These are phyloP conservation scores for Phyllotreta cruciferae DNA, from an alignment of 2,888 invertebrate genomes.

Conservation along the genomic window DNA sequence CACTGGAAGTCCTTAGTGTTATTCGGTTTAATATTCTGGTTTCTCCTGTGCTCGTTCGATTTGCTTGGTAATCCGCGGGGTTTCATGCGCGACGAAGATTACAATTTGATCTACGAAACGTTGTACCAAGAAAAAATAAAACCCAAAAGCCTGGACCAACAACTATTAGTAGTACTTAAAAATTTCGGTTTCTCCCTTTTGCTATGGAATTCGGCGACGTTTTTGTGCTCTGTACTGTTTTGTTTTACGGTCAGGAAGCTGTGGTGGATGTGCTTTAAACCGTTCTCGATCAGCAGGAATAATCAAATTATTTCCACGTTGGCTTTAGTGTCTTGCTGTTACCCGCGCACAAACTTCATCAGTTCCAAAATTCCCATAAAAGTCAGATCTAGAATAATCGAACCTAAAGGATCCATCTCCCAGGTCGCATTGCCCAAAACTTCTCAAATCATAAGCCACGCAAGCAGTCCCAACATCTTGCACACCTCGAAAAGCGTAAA, in stretches of 20 bases:
- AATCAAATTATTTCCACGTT: too few relatives aligned
- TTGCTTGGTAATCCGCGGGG: constrained; percentile 39
- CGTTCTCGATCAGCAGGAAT: constrained; percentile 34
- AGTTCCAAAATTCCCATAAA: too few relatives aligned
- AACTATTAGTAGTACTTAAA: background rate
- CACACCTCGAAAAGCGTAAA: too few relatives aligned
- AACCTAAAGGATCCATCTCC: too few relatives aligned
- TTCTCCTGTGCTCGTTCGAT: constrained; percentile 49
- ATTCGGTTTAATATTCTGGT: constrained; percentile 52
- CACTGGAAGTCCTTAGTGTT: constrained; percentile 50
- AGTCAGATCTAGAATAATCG: too few relatives aligned
- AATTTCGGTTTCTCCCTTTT: constrained; percentile 43
- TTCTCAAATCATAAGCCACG: too few relatives aligned
- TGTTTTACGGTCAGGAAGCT: constrained; percentile 42
- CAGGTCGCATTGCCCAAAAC: too few relatives aligned
- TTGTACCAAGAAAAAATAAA: constrained; percentile 11
- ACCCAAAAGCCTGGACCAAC: too few relatives aligned
- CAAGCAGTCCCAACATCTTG: too few relatives aligned
- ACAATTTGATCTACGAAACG: constrained; percentile 23
- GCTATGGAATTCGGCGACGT: constrained; percentile 45
- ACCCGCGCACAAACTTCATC: too few relatives aligned
- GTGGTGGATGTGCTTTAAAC: constrained; percentile 35
- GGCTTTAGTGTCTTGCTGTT: too few relatives aligned
- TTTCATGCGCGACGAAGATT: constrained; percentile 1
- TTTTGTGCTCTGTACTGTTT: constrained; percentile 43